Percentiles rank a stretch among this genome's conserved stretches.
Evolutionary conservation across 2,797 vertebrate species (phyloP).

Genomic region (Arnoldichthys spilopterus): DNA sequence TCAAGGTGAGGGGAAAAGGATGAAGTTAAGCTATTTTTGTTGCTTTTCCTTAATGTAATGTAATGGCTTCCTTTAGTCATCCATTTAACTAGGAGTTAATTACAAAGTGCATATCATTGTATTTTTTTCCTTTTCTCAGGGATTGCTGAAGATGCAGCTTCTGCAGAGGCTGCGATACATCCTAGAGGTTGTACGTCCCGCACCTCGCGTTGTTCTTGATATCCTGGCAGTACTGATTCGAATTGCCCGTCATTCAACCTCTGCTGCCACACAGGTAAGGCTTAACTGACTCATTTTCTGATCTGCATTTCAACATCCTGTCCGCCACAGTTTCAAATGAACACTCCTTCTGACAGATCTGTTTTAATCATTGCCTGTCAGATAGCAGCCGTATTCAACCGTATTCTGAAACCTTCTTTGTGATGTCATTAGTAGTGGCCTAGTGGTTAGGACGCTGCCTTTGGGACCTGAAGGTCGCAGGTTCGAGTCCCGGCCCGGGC

Average conservation of each 20-base stretch:
- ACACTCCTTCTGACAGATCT: background rate
- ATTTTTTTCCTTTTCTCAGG: slow-evolving; percentile 71
- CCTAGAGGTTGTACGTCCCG: slow-evolving; percentile 88
- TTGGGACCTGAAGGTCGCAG: no score
- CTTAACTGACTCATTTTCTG: background rate
- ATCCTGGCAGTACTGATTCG: slow-evolving; percentile 88
- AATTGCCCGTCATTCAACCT: slow-evolving; percentile 87
- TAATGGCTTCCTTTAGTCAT: no score
- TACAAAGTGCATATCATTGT: background rate
- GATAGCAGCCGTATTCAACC: no score
- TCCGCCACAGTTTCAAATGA: background rate
- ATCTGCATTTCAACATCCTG: background rate
- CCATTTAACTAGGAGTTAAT: background rate
- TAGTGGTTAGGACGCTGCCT: no score
- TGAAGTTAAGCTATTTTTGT: background rate
- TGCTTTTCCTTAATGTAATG: no score
- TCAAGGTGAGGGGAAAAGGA: slow-evolving; percentile 80
- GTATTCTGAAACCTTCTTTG: no score
- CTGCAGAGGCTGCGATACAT: slow-evolving; percentile 92
- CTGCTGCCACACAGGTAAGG: slow-evolving; percentile 83
- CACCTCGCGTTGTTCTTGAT: slow-evolving; percentile 84
- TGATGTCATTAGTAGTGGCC: background rate
- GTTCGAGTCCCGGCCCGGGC: no score
- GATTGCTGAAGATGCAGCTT: slow-evolving; percentile 90
- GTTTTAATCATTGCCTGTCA: background rate